These are phyloP conservation scores for Rhynchonycteris naso DNA, from an alignment of 2,797 vertebrate species.

Conservation along the genomic window DNA sequence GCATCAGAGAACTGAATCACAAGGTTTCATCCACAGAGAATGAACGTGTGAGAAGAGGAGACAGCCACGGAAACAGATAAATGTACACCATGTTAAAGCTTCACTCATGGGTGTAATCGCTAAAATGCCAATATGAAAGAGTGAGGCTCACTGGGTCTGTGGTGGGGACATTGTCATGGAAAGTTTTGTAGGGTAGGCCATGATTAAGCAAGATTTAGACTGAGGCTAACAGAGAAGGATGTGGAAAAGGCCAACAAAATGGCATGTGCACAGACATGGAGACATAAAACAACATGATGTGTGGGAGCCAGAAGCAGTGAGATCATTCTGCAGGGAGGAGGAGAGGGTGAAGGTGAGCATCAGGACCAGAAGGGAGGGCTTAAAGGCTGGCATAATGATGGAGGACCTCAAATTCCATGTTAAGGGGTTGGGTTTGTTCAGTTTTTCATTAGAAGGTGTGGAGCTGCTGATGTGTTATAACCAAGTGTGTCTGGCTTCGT, in stretches of 20 bases:
- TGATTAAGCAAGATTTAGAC: neutral
- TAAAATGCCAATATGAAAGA: neutral
- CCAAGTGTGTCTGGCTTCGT: neutral
- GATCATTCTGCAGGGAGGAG: neutral
- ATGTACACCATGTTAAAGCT: neutral
- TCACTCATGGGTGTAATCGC: neutral
- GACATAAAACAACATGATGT: accelerated
- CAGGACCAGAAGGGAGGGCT: neutral
- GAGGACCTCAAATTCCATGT: neutral
- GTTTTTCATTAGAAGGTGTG: neutral
- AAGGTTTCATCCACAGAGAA: neutral
- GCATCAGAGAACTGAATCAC: neutral
- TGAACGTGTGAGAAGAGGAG: neutral
- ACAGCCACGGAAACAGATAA: neutral
- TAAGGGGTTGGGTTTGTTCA: neutral
- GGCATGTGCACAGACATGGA: neutral
- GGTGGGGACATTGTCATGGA: neutral
- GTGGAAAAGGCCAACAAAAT: neutral
- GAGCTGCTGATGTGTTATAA: neutral
- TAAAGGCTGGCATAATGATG: neutral
- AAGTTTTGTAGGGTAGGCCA: neutral
- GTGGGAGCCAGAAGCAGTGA: neutral
- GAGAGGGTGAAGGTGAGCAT: neutral
- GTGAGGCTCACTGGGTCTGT: neutral
- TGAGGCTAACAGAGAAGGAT: neutral